Percentiles rank a stretch among this genome's conserved stretches.
These are phyloP conservation scores for Xerus rutilus DNA, from an alignment of 2,797 vertebrate genomes.

Conservation along the genomic window DNA sequence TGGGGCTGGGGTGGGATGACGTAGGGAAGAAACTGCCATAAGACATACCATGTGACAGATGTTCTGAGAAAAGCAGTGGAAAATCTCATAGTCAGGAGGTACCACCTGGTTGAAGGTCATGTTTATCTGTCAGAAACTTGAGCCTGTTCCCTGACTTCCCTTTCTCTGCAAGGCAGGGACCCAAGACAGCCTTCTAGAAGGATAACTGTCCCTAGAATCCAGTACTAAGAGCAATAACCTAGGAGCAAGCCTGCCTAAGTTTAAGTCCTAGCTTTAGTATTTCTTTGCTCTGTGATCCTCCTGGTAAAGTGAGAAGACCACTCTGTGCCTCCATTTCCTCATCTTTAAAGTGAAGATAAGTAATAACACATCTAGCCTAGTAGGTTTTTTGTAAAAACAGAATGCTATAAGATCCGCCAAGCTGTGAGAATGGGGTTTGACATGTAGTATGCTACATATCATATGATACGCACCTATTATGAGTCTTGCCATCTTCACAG, in stretches of 20 bases:
- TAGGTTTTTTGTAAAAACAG: not conserved
- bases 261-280: not conserved
- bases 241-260: not conserved
- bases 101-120: not conserved
- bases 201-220: not conserved
- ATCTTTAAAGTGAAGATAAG: constrained; percentile 14
- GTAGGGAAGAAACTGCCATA: not conserved
- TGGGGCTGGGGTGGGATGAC: not conserved
- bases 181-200: not conserved
- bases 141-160: not conserved
- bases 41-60: not conserved
- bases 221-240: not conserved
- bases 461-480: too few species aligned
- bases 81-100: not conserved
- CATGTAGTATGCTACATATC: not conserved
- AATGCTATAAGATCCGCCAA: not conserved
- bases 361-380: not conserved
- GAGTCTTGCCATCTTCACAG: not conserved
- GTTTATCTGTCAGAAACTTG: not conserved
- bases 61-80: not conserved
- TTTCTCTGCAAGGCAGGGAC: not conserved
- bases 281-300: not conserved
- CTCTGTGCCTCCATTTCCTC: not conserved
- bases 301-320: not conserved
- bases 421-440: not conserved